Evolutionary conservation across 2,888 invertebrate species (phyloP), one percentile per base, ranked within the genome.

Genomic region (Gnatocerus cornutus): DNA sequence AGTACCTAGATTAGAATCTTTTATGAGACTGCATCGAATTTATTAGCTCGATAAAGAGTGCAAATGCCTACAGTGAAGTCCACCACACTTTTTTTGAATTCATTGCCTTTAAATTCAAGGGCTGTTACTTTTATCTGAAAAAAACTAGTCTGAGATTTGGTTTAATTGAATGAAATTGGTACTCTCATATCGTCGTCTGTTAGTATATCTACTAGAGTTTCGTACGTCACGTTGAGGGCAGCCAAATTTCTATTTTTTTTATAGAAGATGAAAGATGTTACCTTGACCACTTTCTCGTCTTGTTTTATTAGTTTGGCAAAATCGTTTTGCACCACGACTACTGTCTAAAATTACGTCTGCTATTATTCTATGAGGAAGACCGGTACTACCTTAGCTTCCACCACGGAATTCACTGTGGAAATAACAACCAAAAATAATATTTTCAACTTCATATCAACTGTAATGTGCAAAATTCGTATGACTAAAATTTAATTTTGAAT

Each of bases 61-160:
- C 65, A 65, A 12, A 65, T 65, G 2, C 65, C 65, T 14, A 65
- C 14, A 13, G 65, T 14, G 46, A 65, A 65, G 39, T 65, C 65
- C 7, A 65, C 33, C 5, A 65, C 65, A 12, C 56, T 65, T 58
- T 41, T 56, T 21, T 65, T 65, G 13, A 48, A 64, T 16, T 64
- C 64, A 12, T 29, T 64, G n/a, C 64, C 64, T 45, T 45, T 53
- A n/a, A 33, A 53, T 9, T 64, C 53, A 7, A 53, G 10, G 21
- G 64, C 64, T 3, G 53, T 27, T 8, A 64, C 53, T 21, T 14
- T 43, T 9, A 64, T 45, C 64, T 64, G n/a, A 58, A 55, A 37
- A n/a, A 13, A 43, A 21, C 21, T 21, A 21, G 2, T 4, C 4
- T 6, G 6, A 33, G 6, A 21, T 4, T 21, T 21, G 33, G 6